These are phyloP conservation scores for Cossypha heuglini DNA, from an alignment of 2,797 vertebrate species.

Conservation along the genomic window DNA sequence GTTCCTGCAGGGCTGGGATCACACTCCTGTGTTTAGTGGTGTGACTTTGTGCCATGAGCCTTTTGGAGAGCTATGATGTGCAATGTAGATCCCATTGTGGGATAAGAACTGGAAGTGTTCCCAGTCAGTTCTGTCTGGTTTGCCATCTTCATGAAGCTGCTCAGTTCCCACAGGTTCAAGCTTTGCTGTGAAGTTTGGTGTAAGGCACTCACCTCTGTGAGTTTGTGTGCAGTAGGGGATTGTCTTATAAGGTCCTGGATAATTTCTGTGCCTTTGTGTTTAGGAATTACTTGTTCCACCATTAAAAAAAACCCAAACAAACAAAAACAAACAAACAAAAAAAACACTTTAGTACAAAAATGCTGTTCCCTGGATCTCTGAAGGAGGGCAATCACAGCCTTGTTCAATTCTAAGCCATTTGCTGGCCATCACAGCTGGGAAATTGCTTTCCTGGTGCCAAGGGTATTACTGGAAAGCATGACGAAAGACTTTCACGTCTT, in stretches of 20 bases:
- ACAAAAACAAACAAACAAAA: not conserved
- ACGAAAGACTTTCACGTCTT: not conserved
- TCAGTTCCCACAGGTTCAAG: not conserved
- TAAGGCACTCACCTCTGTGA: not conserved
- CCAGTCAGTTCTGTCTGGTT: not conserved
- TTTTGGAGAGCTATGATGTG: not conserved
- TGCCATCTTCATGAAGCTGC: not conserved
- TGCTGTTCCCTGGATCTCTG: not conserved
- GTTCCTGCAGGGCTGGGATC: not conserved
- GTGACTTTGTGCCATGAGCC: not conserved
- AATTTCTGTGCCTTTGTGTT: not conserved
- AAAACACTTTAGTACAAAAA: not conserved
- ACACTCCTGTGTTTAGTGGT: not conserved
- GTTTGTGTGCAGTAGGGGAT: not conserved
- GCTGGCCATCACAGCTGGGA: not conserved
- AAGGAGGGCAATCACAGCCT: not conserved
- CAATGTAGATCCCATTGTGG: accelerated
- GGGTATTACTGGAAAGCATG: conserved; percentile 13
- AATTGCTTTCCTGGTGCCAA: not conserved
- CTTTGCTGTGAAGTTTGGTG: not conserved
- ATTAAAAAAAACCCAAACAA: not conserved
- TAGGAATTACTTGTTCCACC: not conserved
- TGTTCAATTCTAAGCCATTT: not conserved
- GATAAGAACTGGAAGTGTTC: not conserved
- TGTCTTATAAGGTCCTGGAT: not conserved